phyloP scores from a whole-genome alignment of 2,888 invertebrate genomes.

The Aspidiotus destructor region DNA sequence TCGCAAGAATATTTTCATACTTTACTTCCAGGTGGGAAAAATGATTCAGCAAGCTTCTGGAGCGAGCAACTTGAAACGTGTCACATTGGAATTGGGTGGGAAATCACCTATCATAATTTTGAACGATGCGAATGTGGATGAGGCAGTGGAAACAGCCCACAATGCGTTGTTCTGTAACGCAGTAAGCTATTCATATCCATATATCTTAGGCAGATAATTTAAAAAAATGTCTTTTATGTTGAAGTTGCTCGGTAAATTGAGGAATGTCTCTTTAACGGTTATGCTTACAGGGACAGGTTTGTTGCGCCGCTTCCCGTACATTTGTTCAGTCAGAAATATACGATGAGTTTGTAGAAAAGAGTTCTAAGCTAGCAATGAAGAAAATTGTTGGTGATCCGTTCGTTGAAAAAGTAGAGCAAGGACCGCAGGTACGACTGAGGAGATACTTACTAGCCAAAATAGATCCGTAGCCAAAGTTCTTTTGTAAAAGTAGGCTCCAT shows the following conservation, averaged over 20 bases:
- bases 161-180: slow-evolving; percentile 37
- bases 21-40: slow-evolving; percentile 45
- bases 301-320: slow-evolving; percentile 78
- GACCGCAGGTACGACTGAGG: slow-evolving; percentile 59
- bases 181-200: slow-evolving; percentile 32
- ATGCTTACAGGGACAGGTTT: slow-evolving; percentile 69
- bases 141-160: slow-evolving; percentile 37
- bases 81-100: slow-evolving; percentile 78
- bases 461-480: no score
- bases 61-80: slow-evolving; percentile 66
- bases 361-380: slow-evolving; percentile 57
- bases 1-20: background rate
- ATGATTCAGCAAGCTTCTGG: slow-evolving; percentile 56
- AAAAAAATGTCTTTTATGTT: no score
- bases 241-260: slow-evolving; percentile 36
- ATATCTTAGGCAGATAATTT: background rate
- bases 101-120: slow-evolving; percentile 80
- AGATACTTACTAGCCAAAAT: background rate
- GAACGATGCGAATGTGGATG: slow-evolving; percentile 65
- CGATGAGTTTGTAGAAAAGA: slow-evolving; percentile 69
- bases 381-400: slow-evolving; percentile 76
- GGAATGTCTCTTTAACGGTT: no score
- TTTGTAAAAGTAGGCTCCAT: no score
- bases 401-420: slow-evolving; percentile 56
- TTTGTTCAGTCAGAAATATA: slow-evolving; percentile 81